A percentile compares a stretch with the other conserved stretches of the same genome.
These are phyloP conservation scores for Protobothrops flavoviridis DNA, from an alignment of 2,113 vertebrate genomes.

Conservation along the genomic window DNA sequence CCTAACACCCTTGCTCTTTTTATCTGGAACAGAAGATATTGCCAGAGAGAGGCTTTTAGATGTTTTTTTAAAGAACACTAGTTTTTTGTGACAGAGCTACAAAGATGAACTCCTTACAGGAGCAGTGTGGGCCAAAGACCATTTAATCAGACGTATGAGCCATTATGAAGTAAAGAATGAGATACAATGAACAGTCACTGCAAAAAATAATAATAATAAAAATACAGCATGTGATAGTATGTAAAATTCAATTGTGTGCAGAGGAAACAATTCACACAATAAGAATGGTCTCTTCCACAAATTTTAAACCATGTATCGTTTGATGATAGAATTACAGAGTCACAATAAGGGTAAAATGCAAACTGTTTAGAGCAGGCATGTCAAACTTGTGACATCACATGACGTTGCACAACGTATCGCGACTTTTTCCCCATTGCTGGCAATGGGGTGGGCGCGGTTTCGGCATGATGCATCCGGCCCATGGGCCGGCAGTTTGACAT, in stretches of 20 bases:
- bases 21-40: neutral
- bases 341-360: neutral
- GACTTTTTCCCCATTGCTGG: too few species aligned
- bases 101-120: neutral
- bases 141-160: neutral
- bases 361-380: neutral
- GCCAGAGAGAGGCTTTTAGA: neutral
- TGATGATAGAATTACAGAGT: neutral
- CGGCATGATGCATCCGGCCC: too few species aligned
- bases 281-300: neutral
- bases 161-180: neutral
- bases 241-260: neutral
- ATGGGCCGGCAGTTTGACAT: too few species aligned
- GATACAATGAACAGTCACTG: neutral
- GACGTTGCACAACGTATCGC: too few species aligned
- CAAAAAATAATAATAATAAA: neutral
- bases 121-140: neutral
- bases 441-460: too few species aligned
- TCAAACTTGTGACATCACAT: too few species aligned
- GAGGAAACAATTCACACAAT: neutral
- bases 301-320: neutral
- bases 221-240: neutral
- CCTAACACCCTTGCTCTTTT: neutral
- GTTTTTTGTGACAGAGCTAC: neutral
- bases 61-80: neutral